A percentile compares a stretch with the other conserved stretches of the same genome.
Evolutionary conservation across 1,140 invertebrate genomes (phyloP).

Genomic region (Papilio aristodemus): DNA sequence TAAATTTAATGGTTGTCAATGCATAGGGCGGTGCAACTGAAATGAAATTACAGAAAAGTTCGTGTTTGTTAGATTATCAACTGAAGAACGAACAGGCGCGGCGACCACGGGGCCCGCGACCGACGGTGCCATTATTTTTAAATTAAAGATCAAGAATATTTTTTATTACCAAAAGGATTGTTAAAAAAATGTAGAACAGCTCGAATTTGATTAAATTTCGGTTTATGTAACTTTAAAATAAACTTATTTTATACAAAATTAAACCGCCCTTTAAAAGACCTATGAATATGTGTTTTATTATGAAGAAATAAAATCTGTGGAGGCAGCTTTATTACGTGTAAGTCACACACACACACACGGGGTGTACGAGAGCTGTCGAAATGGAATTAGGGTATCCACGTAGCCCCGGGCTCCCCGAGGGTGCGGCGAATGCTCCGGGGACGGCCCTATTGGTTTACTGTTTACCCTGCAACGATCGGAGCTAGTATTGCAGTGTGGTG

Average conservation of each 20-base stretch:
- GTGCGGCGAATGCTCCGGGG: background rate
- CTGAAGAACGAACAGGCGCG: background rate
- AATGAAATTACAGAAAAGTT: constrained; percentile 37
- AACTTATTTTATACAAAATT: too few species aligned
- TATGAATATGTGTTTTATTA: background rate
- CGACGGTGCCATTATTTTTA: too few species aligned
- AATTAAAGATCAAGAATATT: too few species aligned
- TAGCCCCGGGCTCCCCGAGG: constrained; percentile 33
- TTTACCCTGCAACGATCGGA: constrained; percentile 41
- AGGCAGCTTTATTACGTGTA: background rate
- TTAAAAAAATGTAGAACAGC: too few species aligned
- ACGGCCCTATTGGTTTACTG: constrained; percentile 48
- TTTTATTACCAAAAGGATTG: too few species aligned
- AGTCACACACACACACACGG: background rate
- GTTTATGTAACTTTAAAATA: too few species aligned
- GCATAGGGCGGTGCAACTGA: constrained; percentile 21
- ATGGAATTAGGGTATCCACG: constrained; percentile 42
- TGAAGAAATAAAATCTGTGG: background rate
- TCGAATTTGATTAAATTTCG: too few species aligned
- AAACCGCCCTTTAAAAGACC: too few species aligned
- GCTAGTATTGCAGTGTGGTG: constrained; percentile 36
- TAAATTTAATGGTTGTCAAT: background rate
- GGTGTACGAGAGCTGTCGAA: constrained; percentile 27
- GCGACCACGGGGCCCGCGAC: too few species aligned
- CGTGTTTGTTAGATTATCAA: constrained; percentile 32